Evolutionary conservation across 1,140 invertebrate genomes (phyloP), one percentile per base, ranked within the genome.

Genomic region (Condylostylus longicornis): DNA sequence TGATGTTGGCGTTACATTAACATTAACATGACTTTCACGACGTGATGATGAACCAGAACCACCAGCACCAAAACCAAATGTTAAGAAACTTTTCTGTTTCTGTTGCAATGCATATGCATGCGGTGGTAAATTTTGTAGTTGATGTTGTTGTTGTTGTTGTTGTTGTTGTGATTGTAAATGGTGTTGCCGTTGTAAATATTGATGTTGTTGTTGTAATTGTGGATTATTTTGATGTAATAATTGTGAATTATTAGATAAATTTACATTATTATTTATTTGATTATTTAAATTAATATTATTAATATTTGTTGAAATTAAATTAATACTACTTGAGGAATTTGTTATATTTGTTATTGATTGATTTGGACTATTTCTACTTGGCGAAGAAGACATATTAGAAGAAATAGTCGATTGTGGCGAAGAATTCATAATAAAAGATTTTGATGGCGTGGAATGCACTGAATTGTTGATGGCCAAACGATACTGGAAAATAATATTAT

Each of bases 81-180:
- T 93, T 41, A 97, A 74, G 69, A 98, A 98, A 31, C 91, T 95
- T 41, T 87, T 77, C 70, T 95, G 89, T 65, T 93, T 93, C 75
- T 93, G 85, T 76, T 90, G 84, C 49, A 89, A 74, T 35, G 77
- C 76, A 61, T 75, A 71, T 33, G 64, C 59, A 41, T 67, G 63
- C 40, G 56, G 56, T 51, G 70, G 74, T 45, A 67, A 43, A 38
- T 68, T 68, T 33, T 9, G 42, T 40, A 10, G 40, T 40, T 20
- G 27, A 36, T 38, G 50, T 30, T 40, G 53, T 30, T 18, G 53
- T 51, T 14, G 45, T 30, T 12, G 28, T 46, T 23, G 53, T 50
- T 33, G 19, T 35, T 20, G 33, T 47, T 35, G 33, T 42, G 29
- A 40, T 41, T 38, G 42, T 41, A 19, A 43, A 41, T 19, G 42